These are phyloP conservation scores for Neocrepidodera transversa DNA, from an alignment of 2,888 invertebrate genomes.

Conservation along the genomic window DNA sequence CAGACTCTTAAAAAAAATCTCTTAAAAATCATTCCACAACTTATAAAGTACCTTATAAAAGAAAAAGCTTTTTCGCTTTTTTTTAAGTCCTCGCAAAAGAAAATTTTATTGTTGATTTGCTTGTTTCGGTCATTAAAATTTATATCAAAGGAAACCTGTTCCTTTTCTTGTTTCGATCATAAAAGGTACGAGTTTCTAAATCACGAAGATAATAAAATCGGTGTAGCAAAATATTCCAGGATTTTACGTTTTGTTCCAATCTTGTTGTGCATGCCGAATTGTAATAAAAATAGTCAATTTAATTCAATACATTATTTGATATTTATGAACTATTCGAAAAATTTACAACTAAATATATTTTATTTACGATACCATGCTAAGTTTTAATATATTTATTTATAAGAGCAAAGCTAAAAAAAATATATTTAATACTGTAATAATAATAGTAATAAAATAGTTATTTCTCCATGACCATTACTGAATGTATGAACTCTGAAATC, in stretches of 20 bases:
- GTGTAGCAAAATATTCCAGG: not conserved
- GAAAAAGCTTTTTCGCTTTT: not conserved
- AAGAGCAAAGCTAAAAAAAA: too few species aligned
- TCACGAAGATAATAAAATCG: constrained; percentile 2
- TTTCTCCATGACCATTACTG: too few species aligned
- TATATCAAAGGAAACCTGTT: constrained; percentile 1
- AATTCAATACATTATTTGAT: not conserved
- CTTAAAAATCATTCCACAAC: too few species aligned
- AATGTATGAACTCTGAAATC: too few species aligned
- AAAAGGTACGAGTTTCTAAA: constrained; percentile 1
- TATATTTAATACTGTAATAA: too few species aligned
- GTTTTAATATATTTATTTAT: too few species aligned
- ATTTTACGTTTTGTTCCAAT: constrained; percentile 1
- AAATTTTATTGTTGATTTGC: not conserved
- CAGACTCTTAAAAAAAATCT: too few species aligned
- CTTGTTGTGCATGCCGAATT: not conserved
- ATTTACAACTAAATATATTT: too few species aligned
- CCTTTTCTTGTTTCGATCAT: not conserved
- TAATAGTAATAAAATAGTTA: too few species aligned
- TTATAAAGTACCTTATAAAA: not conserved
- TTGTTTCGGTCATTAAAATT: not conserved
- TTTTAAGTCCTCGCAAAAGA: not conserved
- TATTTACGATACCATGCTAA: too few species aligned
- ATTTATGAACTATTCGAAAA: too few species aligned
- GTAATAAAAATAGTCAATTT: not conserved